Percentiles rank a stretch among this genome's conserved stretches.
Conservation (phyloP, 2,888 invertebrate genomes). For the Tethea ocularis region DNA sequence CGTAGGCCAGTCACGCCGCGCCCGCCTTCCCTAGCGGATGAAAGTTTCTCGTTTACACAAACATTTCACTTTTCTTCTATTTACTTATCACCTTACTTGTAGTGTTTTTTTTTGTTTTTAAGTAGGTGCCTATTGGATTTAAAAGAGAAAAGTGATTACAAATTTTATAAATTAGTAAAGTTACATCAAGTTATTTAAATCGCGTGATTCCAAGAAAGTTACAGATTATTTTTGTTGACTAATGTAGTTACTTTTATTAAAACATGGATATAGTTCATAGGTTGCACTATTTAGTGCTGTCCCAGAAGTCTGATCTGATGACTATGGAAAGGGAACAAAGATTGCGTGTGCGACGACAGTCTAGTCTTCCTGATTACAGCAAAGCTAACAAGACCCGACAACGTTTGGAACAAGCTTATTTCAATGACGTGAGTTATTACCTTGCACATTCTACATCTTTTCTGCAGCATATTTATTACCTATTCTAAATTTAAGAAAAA, state of each 20-base stretch:
- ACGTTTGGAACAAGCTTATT: slow-evolving; percentile 73
- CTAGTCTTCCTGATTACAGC: slow-evolving; percentile 78
- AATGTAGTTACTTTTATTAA: slow-evolving; percentile 9
- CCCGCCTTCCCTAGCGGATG: slow-evolving; percentile 58
- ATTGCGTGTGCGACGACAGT: slow-evolving; percentile 74
- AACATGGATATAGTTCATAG: slow-evolving; percentile 80
- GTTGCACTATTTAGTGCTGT: slow-evolving; percentile 77
- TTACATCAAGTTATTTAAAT: not conserved
- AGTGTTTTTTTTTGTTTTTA: not conserved
- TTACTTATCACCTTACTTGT: not conserved
- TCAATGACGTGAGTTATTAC: slow-evolving; percentile 75
- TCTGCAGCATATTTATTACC: no score
- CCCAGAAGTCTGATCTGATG: slow-evolving; percentile 80
- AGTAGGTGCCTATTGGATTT: not conserved
- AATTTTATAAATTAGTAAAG: not conserved
- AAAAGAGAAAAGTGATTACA: not conserved
- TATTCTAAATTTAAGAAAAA: no score
- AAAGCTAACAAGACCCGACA: slow-evolving; percentile 70
- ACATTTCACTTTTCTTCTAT: slow-evolving; percentile 5
- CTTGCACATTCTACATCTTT: no score
- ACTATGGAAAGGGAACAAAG: slow-evolving; percentile 79
- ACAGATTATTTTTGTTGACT: not conserved
- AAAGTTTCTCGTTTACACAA: slow-evolving; percentile 13
- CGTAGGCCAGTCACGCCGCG: slow-evolving; percentile 63
- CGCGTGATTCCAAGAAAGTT: not conserved